phyloP scores from a whole-genome alignment of 2,888 invertebrate species.

The Serrognathus titanus region DNA sequence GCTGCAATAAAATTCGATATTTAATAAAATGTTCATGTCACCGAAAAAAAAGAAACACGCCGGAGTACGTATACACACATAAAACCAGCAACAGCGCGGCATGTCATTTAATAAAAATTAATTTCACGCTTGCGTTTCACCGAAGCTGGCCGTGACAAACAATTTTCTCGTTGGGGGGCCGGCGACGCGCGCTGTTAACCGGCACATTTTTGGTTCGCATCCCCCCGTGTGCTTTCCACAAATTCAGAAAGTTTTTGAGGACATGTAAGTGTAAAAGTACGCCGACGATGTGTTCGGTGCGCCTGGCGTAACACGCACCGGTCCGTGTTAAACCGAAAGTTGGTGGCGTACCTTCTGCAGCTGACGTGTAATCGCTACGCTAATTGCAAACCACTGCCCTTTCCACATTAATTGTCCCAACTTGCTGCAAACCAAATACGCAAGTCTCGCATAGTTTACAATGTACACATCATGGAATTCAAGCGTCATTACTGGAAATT shows the following conservation, averaged over 20 bases:
- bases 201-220: background rate
- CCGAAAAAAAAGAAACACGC: no score
- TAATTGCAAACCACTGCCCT: slow-evolving; percentile 27
- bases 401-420: slow-evolving; percentile 25
- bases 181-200: no score
- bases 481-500: background rate
- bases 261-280: background rate
- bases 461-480: slow-evolving; percentile 2
- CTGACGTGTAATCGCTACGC: slow-evolving; percentile 31
- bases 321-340: background rate
- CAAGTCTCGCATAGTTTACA: slow-evolving; percentile 4
- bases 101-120: no score
- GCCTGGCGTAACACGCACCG: background rate
- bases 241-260: background rate
- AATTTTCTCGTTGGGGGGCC: no score
- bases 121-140: no score
- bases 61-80: no score
- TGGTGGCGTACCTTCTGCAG: slow-evolving; percentile 24
- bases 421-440: slow-evolving; percentile 6
- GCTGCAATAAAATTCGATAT: no score
- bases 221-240: background rate
- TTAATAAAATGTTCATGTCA: no score
- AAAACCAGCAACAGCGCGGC: no score
- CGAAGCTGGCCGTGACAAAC: no score
- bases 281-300: background rate